Evolutionary conservation across 2,113 vertebrate genomes (phyloP).

Genomic region (Paraplagusia blochii): DNA sequence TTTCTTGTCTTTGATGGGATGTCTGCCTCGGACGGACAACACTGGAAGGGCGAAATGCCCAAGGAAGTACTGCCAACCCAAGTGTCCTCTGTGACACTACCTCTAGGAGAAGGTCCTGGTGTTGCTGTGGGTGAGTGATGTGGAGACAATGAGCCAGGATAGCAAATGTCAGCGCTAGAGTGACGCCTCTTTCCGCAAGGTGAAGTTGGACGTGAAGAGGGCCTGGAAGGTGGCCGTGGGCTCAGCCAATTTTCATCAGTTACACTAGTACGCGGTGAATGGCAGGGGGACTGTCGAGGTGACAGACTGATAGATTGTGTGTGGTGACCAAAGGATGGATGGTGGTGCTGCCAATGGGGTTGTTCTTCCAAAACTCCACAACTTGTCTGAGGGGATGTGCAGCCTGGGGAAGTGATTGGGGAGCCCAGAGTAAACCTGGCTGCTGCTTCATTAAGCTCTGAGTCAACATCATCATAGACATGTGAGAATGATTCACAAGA

Average conservation of each 20-base stretch:
- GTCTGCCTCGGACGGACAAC: conserved; percentile 88
- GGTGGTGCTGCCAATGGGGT: conserved; percentile 79
- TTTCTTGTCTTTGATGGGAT: conserved; percentile 96
- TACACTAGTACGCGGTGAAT: conserved; percentile 95
- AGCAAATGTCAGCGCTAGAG: conserved; percentile 97
- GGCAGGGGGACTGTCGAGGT: conserved; percentile 91
- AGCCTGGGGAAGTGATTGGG: conserved; percentile 88
- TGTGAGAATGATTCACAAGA: conserved; percentile 98
- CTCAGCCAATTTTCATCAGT: conserved; percentile 98
- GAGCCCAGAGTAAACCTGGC: conserved; percentile 92
- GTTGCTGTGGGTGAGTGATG: conserved; percentile 94
- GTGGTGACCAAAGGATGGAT: conserved; percentile 83
- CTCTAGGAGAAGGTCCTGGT: conserved; percentile 91
- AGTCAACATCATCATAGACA: conserved; percentile 95
- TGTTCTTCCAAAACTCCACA: conserved; percentile 82
- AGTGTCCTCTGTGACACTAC: conserved; percentile 94
- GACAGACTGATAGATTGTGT: conserved; percentile 85
- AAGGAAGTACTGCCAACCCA: conserved; percentile 85
- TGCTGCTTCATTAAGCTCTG: conserved; percentile 95
- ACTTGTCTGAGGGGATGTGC: conserved; percentile 84
- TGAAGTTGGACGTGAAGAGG: conserved; percentile 93
- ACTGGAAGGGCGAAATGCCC: conserved; percentile 88
- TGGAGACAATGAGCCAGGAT: conserved; percentile 86
- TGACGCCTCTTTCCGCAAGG: conserved; percentile 96
- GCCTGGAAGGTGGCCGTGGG: conserved; percentile 89